phyloP scores from a whole-genome alignment of 1,140 invertebrate species.

The Lutraria rhynchaena region DNA sequence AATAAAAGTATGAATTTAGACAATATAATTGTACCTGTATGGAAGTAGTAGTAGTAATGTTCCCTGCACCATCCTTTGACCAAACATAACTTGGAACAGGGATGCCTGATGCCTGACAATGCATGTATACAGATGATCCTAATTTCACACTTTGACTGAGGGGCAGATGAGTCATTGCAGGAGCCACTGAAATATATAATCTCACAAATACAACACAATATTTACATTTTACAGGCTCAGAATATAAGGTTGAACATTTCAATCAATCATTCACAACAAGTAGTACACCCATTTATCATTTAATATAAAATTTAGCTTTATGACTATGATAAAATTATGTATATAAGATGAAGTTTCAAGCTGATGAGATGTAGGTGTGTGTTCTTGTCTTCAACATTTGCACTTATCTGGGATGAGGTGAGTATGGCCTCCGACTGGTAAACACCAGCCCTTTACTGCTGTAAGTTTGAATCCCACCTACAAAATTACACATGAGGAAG shows the following conservation, averaged over 20 bases:
- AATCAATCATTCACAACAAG: no score
- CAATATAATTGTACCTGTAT: slow-evolving; percentile 39
- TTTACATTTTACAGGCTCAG: background rate
- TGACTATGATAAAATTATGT: no score
- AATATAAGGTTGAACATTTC: background rate
- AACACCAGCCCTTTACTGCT: no score
- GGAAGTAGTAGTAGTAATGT: background rate
- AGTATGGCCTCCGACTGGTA: no score
- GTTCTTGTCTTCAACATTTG: no score
- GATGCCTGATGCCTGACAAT: slow-evolving; percentile 31
- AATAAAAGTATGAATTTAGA: background rate
- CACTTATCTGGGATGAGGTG: no score
- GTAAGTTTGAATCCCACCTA: no score
- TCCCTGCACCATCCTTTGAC: slow-evolving; percentile 23
- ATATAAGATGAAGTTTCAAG: no score
- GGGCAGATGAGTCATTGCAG: slow-evolving; percentile 10
- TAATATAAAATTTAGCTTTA: no score
- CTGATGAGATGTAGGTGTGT: no score
- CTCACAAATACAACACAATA: background rate
- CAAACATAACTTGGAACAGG: slow-evolving; percentile 29
- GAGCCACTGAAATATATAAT: slow-evolving; percentile 20
- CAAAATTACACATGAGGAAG: no score
- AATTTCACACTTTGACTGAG: slow-evolving; percentile 32
- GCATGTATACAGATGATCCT: slow-evolving; percentile 18
- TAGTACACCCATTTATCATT: no score